Base-by-base conservation (phyloP, 23 tunicate genomes). In the Ascidia mentula region DNA sequence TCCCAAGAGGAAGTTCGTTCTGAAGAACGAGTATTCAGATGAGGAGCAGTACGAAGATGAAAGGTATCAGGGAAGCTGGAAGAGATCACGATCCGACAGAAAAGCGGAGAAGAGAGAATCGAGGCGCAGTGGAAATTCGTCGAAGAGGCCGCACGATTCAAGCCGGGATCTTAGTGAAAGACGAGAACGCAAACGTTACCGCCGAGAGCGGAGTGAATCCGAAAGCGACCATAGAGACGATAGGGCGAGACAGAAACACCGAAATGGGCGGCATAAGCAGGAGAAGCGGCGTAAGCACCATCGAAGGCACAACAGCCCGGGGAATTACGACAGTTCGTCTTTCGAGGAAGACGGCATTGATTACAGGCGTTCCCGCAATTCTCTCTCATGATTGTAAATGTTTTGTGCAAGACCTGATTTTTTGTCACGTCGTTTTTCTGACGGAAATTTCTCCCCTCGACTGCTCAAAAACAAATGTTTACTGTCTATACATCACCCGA, bases 201-300 rank as follows among this genome's bases (percentile, higher is more conserved):
- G 65, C 28, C 65, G 65, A 20, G 65, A 53, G 24, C 65, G 65
- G 4, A 6, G 7, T 28, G 65, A 53, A 53, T 5, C 65, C 4
- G 65, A 53, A 53, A 53, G 65, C 13, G 65, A 53, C 7, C 1
- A 53, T 53, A 28, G 24, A 36, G 32, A 36, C 38, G 75, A 34
- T 2, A 34, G 13, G 8, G 75, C 30, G 38, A 22, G 38, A 18
- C 32, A 34, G 18, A n/a, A 31, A 71, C 53, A 22, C 53, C 84
- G 77, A 30, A 77, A 72, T 6, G 73, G 73, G 38, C 73, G 53
- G 40, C 75, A 73, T 32, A 82, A 82, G 34, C 73, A 82, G 31
- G 86, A 82, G 20, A 73, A 73, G 45, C 72, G 72, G 18, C 72
- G 34, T 18, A 82, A 82, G 32, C 86, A 40, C 18, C 86, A 59